Conservation (phyloP, 2,113 vertebrate species). For the Neolamprologus toae region DNA sequence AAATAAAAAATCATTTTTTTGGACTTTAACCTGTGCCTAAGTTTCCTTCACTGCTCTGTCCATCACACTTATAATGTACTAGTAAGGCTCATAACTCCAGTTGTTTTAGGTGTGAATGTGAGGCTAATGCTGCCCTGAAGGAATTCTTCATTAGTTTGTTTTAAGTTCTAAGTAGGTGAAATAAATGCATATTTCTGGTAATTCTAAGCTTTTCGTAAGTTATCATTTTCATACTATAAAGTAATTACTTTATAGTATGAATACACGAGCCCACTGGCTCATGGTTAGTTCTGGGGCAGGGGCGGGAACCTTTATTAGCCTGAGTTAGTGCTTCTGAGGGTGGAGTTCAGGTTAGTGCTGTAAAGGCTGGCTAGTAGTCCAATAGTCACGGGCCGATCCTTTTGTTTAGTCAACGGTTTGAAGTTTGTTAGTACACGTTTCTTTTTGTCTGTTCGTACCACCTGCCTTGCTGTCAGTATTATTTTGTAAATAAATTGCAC, state of each 20-base stretch:
- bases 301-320: rapidly evolving
- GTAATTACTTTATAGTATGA: background rate
- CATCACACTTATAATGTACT: background rate
- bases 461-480: background rate
- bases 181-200: background rate
- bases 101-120: background rate
- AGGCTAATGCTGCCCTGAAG: background rate
- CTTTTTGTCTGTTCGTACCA: background rate
- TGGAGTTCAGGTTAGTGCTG: background rate
- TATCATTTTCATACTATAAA: background rate
- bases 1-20: too few species aligned
- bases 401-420: background rate
- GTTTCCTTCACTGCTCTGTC: too few species aligned
- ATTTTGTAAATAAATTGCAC: background rate
- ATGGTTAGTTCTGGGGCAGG: rapidly evolving
- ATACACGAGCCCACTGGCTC: background rate
- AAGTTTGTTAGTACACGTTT: rapidly evolving
- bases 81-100: background rate
- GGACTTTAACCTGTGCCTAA: too few species aligned
- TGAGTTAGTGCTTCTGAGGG: background rate
- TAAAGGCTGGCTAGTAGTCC: background rate
- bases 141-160: background rate
- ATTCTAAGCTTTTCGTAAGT: background rate
- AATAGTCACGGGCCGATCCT: background rate
- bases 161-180: background rate